Evolutionary conservation across 2,797 vertebrate species (phyloP), one percentile per base, ranked within the genome.

Genomic region (Hemibagrus guttatus): DNA sequence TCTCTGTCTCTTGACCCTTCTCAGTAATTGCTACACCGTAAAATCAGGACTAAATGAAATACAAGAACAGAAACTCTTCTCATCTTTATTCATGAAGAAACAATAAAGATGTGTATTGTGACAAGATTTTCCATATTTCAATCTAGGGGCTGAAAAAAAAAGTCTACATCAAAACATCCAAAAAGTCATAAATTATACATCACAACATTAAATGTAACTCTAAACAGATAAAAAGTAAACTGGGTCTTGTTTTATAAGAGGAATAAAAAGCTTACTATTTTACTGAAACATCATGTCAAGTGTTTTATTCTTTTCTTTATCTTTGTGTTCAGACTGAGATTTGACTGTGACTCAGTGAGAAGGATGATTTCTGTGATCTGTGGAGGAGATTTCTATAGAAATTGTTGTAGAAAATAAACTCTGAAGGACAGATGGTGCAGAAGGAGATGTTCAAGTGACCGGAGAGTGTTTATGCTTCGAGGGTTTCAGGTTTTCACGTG

Each of bases 381-480:
- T 12, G 21, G 28, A 31, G 12, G 12, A 80, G 46, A 28, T 54
- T 4, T 76, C 42, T 52, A 74, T 23, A 49, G 71, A n/a, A 74
- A 74, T 31, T 54, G 26, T 16, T 58, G 1, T 80, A 14, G 42
- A 86, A 72, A 56, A 54, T 7, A 63, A 74, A 52, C 26, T 19
- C n/a, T 28, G 59, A 52, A 3, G 13, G 16, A 39, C 52, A 79
- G 76, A 80, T 80, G 76, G 42, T 81, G 64, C 74, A 81, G 78
- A 52, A 13, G 6, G n/a, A 68, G 17, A 21, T 64, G 79, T 84
- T 16, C 19, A 58, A 78, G 28, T 56, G 75, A 78, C 52, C 58
- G 23, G 49, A 52, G 52, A 35, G 83, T 35, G 75, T 81, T 84
- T 76, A 46, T 84, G 78, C 83, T 76, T 81, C 39, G 28, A 61